Evolutionary conservation across 2,797 vertebrate genomes (phyloP).

Genomic region (Cryptoblepharus egeriae): DNA sequence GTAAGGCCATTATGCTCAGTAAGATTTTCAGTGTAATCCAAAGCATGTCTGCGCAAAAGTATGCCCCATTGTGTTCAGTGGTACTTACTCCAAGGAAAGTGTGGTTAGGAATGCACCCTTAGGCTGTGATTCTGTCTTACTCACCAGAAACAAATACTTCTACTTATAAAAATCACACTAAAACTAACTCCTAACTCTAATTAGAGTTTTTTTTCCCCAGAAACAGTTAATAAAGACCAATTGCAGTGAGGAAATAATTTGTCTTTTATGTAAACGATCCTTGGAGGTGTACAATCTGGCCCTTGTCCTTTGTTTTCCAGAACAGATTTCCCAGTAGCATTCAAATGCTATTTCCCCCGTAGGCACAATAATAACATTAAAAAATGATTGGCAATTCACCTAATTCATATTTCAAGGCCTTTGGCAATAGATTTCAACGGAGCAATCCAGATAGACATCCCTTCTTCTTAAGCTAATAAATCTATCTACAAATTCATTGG

Average conservation of each 20-base stretch:
- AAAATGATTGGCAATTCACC: neutral
- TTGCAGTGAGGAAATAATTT: neutral
- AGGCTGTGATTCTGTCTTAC: no score
- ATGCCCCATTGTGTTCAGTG: no score
- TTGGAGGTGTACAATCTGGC: neutral
- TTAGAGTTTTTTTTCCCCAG: neutral
- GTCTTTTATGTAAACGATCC: neutral
- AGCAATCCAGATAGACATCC: neutral
- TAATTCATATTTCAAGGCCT: neutral
- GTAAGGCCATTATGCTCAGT: no score
- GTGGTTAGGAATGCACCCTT: no score
- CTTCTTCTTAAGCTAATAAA: neutral
- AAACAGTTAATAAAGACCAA: neutral
- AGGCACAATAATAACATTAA: neutral
- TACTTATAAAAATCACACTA: neutral
- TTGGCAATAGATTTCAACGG: conserved; percentile 7
- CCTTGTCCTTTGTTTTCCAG: conserved; percentile 6
- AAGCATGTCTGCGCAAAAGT: no score
- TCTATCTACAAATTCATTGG: neutral
- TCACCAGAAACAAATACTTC: no score
- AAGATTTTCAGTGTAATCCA: no score
- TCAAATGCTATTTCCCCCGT: neutral
- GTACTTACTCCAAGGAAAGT: no score
- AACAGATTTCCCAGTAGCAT: neutral
- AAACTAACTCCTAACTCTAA: neutral